phyloP scores from a whole-genome alignment of 2,797 vertebrate genomes.

The Heteromormyrus szaboi region DNA sequence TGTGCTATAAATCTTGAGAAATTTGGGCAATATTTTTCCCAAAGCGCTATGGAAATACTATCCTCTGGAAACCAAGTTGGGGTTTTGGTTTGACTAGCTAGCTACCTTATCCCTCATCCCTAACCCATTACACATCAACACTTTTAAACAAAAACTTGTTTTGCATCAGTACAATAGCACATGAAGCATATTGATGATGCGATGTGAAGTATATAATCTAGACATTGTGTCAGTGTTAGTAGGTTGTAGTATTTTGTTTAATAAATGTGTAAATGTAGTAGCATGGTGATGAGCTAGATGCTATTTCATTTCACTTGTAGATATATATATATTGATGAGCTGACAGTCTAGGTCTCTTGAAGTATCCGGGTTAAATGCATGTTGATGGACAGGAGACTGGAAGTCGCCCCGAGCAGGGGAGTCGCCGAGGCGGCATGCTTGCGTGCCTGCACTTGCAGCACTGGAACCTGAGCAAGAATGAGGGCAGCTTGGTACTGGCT shows the following conservation, averaged over 20 bases:
- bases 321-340: not conserved
- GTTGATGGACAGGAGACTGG: not conserved
- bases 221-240: not conserved
- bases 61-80: not conserved
- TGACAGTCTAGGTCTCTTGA: not conserved
- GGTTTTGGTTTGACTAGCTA: not conserved
- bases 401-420: conserved; percentile 20
- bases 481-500: conserved; percentile 32
- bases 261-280: not conserved
- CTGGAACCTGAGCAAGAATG: conserved; percentile 57
- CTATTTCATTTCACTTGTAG: not conserved
- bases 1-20: not conserved
- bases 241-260: not conserved
- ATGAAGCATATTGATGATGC: not conserved
- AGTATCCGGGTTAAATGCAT: not conserved
- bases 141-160: not conserved
- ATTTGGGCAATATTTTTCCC: not conserved
- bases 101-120: not conserved
- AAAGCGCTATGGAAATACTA: not conserved
- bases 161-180: not conserved
- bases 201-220: not conserved
- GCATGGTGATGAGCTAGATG: not conserved
- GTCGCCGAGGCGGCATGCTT: conserved; percentile 42
- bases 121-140: not conserved
- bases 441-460: conserved; percentile 54